Evolutionary conservation across 2,113 vertebrate genomes (phyloP).

Genomic region (Telmatochromis bifrenatus): DNA sequence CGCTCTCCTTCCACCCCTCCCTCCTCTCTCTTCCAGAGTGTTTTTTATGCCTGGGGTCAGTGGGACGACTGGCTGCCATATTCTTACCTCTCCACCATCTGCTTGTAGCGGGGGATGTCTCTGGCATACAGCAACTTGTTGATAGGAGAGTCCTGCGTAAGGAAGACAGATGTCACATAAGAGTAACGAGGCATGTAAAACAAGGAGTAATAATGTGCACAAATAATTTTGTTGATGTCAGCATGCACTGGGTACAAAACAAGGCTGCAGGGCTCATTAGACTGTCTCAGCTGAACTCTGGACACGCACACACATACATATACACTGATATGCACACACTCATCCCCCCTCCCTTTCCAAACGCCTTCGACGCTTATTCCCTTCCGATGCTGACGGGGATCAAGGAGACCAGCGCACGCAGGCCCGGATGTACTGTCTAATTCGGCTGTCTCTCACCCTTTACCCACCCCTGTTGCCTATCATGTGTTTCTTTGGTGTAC

Average conservation of each 20-base stretch:
- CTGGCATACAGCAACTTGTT: slow-evolving; percentile 75
- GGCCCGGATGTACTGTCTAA: no score
- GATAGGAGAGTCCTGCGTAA: slow-evolving; percentile 70
- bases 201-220: not conserved
- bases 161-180: not conserved
- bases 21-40: not conserved
- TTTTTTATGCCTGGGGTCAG: slow-evolving; percentile 29
- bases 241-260: not conserved
- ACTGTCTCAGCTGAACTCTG: not conserved
- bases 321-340: no score
- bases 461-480: no score
- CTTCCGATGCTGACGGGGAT: no score
- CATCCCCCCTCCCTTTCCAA: no score
- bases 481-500: no score
- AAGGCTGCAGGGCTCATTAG: not conserved
- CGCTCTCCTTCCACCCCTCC: not conserved
- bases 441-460: no score
- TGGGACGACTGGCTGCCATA: slow-evolving; percentile 18
- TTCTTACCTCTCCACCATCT: slow-evolving; percentile 76
- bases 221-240: not conserved
- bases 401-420: no score
- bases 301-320: no score
- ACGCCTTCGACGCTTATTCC: fast-evolving
- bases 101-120: slow-evolving; percentile 77
- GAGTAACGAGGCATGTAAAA: not conserved